Percentiles rank a stretch among this genome's conserved stretches.
phyloP scores from a whole-genome alignment of 2,888 invertebrate species.

The Eupithecia tripunctaria region DNA sequence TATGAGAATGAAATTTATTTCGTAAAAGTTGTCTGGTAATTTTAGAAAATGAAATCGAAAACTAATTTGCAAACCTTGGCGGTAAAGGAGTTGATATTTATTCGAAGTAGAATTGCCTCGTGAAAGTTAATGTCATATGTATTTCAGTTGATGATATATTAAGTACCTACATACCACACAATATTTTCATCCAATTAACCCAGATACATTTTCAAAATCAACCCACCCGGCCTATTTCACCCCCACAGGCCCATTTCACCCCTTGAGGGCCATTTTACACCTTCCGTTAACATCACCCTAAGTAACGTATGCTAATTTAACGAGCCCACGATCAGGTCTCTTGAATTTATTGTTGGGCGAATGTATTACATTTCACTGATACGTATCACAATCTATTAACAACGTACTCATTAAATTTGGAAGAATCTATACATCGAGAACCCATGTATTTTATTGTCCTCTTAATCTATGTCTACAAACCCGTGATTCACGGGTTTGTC shows the following conservation, averaged over 20 bases:
- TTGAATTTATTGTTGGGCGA: constrained; percentile 38
- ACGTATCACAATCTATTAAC: constrained; percentile 17
- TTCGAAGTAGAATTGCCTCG: not conserved
- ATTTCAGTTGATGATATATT: not conserved
- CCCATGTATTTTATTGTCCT: not conserved
- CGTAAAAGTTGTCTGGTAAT: not conserved
- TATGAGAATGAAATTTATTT: not conserved
- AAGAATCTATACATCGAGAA: not conserved
- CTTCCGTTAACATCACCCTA: constrained; percentile 34
- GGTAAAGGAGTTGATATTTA: not conserved
- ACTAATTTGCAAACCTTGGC: not conserved
- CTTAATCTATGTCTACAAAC: not conserved
- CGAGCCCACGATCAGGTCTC: constrained; percentile 41
- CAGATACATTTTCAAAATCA: constrained; percentile 28
- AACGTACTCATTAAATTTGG: not conserved
- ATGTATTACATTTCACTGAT: constrained; percentile 27
- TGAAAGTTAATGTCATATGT: not conserved
- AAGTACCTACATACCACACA: not conserved
- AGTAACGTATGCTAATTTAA: constrained; percentile 45
- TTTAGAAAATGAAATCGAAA: not conserved
- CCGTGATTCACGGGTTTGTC: too few species aligned
- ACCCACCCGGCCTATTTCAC: constrained; percentile 12
- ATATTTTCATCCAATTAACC: constrained; percentile 26
- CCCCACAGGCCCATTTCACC: constrained; percentile 19
- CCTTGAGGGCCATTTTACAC: constrained; percentile 28